These are phyloP conservation scores for Nycticryphes semicollaris DNA, from an alignment of 2,113 vertebrate species.

Conservation along the genomic window DNA sequence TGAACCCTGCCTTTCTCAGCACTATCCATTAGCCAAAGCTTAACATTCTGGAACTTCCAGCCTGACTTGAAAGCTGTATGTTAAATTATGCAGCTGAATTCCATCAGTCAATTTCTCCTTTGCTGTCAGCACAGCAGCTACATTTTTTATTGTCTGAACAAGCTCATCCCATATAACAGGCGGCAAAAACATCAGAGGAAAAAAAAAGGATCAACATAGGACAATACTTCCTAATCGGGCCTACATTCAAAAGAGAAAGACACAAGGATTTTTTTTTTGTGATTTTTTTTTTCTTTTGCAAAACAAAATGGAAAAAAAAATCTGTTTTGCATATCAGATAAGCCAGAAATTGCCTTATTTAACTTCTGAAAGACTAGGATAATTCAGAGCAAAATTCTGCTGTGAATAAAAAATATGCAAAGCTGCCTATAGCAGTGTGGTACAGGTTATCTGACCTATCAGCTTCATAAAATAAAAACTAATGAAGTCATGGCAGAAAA, in stretches of 20 bases:
- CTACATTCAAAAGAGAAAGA: background rate
- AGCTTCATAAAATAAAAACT: conserved; percentile 29
- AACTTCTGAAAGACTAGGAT: conserved; percentile 30
- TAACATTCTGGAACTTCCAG: conserved; percentile 67
- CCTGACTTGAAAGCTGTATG: conserved; percentile 50
- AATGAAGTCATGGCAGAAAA: conserved; percentile 54
- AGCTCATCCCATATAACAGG: conserved; percentile 50
- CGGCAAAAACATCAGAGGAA: conserved; percentile 40
- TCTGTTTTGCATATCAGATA: conserved; percentile 29
- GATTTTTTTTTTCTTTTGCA: background rate
- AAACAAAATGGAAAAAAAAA: background rate
- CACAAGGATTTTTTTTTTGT: background rate
- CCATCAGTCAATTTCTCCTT: conserved; percentile 76
- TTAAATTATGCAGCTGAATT: conserved; percentile 74
- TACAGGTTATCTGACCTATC: conserved; percentile 33
- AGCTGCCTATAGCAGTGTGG: background rate
- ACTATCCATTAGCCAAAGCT: conserved; percentile 31
- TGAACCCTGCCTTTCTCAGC: background rate
- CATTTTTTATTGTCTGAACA: conserved; percentile 71
- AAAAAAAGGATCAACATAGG: conserved; percentile 24
- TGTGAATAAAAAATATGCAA: background rate
- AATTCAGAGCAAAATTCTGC: conserved; percentile 13
- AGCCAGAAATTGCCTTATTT: conserved; percentile 27
- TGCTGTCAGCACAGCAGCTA: conserved; percentile 68
- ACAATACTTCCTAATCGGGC: background rate